A percentile compares a stretch with the other conserved stretches of the same genome.
phyloP scores from a whole-genome alignment of 2,888 invertebrate species.

The Tuberolachnus salignus region DNA sequence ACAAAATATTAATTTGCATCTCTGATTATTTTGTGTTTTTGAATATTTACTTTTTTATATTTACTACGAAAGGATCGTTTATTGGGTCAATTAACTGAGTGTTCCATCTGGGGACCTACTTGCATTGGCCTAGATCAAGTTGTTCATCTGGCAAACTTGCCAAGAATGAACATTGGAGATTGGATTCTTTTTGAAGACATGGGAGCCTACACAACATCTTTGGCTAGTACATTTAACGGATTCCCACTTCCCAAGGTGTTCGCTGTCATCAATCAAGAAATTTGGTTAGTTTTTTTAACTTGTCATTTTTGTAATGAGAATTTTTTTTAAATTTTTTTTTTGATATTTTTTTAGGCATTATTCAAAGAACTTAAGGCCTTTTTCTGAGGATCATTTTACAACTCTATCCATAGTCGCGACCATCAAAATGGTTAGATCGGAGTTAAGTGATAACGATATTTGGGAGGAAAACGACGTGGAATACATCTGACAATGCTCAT shows the following conservation, averaged over 20 bases:
- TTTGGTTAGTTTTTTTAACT: conserved; percentile 38
- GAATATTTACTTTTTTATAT: neutral
- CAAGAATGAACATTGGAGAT: conserved; percentile 79
- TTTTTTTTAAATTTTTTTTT: neutral
- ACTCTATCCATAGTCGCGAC: conserved; percentile 47
- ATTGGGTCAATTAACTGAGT: conserved; percentile 61
- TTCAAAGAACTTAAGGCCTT: conserved; percentile 69
- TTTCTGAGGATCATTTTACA: conserved; percentile 67
- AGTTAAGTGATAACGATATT: conserved; percentile 40
- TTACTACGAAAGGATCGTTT: conserved; percentile 38
- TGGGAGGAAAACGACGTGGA: conserved; percentile 53
- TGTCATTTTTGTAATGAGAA: neutral
- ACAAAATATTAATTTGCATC: neutral
- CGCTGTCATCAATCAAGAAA: conserved; percentile 66
- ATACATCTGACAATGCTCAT: conserved; percentile 30
- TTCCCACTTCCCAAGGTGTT: conserved; percentile 81
- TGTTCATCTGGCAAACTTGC: conserved; percentile 70
- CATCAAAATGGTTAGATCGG: conserved; percentile 41
- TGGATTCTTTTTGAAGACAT: conserved; percentile 92
- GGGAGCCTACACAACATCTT: conserved; percentile 97
- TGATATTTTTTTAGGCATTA: conserved; percentile 64
- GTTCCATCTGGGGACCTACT: conserved; percentile 93
- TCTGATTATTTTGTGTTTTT: neutral
- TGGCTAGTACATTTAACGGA: conserved; percentile 93
- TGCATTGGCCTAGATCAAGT: conserved; percentile 94